Evolutionary conservation across 1,140 invertebrate genomes (phyloP), one percentile per base, ranked within the genome.

Genomic region (Pentalonia nigronervosa): DNA sequence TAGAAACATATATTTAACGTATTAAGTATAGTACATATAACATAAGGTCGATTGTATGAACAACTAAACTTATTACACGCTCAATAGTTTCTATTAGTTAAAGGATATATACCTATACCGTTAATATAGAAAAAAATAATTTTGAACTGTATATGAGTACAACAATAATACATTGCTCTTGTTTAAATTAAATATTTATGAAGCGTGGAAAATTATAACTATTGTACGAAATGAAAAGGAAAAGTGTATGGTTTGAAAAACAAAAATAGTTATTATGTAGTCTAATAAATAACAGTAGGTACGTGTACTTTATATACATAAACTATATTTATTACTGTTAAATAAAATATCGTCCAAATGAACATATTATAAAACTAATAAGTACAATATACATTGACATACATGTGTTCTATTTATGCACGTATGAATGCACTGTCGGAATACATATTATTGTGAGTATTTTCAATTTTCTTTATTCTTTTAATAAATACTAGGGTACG

Each of bases 381-480:
- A 50, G 47, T 87, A 87, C 17, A n/a, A 87, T 17, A 48, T 50
- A 76, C 60, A 76, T 20, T 89, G 87, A 89, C 87, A 89, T 25
- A 53, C 87, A 53, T 89, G n/a, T 36, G 17, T 53, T 89, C 17
- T 89, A 53, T 88, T 47, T 87, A 48, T 87, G 20, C 30, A 30
- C 14, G 47, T 87, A 11, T 23, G 47, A 89, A 50, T 53, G n/a
- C 7, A 53, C 23, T 53, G 87, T 53, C 8, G 17, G 48, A 89
- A 53, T 50, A 88, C 6, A n/a, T 87, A 47, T 41, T 41, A 41
- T 41, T 41, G 4, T 34, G 25, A 50, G 87, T 53, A 11, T 89
- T 53, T 89, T 53, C 48, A 53, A 89, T 53, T 89, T 89, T 36
- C n/a, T 50, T 88, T 88, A 50, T 88, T 48, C 86, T 89, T 89